A percentile compares a stretch with the other conserved stretches of the same genome.
These are phyloP conservation scores for Isurus oxyrinchus DNA, from an alignment of 2,113 vertebrate species.

Conservation along the genomic window DNA sequence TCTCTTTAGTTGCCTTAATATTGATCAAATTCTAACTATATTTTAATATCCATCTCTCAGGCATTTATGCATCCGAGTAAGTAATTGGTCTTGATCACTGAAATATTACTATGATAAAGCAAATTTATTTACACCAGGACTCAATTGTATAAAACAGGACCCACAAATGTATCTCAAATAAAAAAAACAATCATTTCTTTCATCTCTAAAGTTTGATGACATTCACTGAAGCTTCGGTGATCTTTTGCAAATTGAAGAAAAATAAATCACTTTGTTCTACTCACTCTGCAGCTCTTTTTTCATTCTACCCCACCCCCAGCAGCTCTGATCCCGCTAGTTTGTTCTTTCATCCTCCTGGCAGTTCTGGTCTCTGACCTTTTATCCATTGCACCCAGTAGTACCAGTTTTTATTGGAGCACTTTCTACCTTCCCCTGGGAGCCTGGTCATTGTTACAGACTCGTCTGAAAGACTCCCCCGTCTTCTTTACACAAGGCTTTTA, in stretches of 20 bases:
- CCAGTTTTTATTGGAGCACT: conserved; percentile 13
- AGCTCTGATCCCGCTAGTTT: neutral
- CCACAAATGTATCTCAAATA: neutral
- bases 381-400: neutral
- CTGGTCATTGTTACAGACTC: neutral
- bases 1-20: neutral
- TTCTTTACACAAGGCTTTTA: neutral
- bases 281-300: neutral
- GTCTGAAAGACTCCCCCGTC: neutral
- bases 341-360: neutral
- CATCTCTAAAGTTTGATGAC: neutral
- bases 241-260: neutral
- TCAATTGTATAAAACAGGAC: neutral
- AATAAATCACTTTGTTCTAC: neutral
- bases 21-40: neutral
- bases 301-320: neutral
- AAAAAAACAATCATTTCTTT: neutral
- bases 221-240: neutral
- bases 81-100: neutral
- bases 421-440: conserved; percentile 17
- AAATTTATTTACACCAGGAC: neutral
- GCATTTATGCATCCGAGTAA: neutral
- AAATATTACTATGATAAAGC: neutral
- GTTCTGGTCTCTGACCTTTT: conserved; percentile 4
- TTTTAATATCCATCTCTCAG: neutral